phyloP scores from a whole-genome alignment of 2,888 invertebrate genomes.

The Chrysodeixis includens region DNA sequence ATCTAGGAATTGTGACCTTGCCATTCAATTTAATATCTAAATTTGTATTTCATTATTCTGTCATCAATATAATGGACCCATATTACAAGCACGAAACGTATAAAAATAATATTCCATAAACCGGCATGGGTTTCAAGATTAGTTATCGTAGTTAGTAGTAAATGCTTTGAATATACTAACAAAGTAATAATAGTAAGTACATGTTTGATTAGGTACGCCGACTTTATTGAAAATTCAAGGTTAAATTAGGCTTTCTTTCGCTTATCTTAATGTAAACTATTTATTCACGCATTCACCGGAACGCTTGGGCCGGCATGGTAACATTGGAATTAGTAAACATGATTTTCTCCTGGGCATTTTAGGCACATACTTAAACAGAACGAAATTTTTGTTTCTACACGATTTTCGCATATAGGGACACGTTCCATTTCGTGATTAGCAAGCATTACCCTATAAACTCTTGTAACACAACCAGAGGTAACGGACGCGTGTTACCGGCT shows the following conservation, averaged over 20 bases:
- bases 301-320: too few relatives aligned
- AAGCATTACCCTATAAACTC: too few relatives aligned
- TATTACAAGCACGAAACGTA: neutral
- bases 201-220: neutral
- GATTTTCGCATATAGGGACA: too few relatives aligned
- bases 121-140: neutral
- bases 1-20: neutral
- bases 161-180: neutral
- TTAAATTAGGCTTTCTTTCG: conserved; percentile 1
- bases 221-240: neutral
- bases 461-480: too few relatives aligned
- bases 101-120: neutral
- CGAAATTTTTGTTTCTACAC: too few relatives aligned
- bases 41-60: too few relatives aligned
- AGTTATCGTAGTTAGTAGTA: neutral
- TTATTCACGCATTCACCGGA: neutral
- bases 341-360: too few relatives aligned
- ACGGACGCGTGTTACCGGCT: too few relatives aligned
- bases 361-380: too few relatives aligned
- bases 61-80: neutral
- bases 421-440: too few relatives aligned
- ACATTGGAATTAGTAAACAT: neutral
- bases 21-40: neutral
- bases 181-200: neutral
- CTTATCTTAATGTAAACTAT: neutral